Conservation (phyloP, 2,888 invertebrate species). For the Coelopa pilipes region DNA sequence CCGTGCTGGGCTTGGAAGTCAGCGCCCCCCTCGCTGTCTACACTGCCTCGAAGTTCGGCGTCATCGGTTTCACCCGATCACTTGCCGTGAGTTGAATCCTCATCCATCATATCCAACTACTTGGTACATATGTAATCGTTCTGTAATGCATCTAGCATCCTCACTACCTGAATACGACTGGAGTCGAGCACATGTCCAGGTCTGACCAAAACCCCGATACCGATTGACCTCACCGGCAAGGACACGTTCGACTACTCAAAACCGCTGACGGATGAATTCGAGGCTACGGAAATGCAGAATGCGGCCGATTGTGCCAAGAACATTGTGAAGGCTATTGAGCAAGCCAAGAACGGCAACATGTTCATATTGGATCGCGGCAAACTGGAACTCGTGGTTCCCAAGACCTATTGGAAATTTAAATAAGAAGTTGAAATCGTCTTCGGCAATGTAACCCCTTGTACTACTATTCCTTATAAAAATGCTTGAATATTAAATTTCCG, state of each 20-base stretch:
- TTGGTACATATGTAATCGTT: no score
- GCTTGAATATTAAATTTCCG: no score
- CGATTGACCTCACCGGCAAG: constrained; percentile 34
- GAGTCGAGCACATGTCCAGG: constrained; percentile 45
- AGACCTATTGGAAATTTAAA: constrained; percentile 21
- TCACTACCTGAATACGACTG: no score
- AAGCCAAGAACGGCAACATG: constrained; percentile 59
- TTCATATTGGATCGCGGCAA: constrained; percentile 60
- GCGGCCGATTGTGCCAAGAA: constrained; percentile 54
- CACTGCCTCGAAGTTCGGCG: constrained; percentile 58
- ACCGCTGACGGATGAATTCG: constrained; percentile 39
- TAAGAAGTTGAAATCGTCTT: no score
- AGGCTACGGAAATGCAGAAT: constrained; percentile 33
- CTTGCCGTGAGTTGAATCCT: constrained; percentile 50
- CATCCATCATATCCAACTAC: no score
- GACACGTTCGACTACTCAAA: constrained; percentile 42
- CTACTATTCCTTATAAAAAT: no score
- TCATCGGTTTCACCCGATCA: constrained; percentile 58
- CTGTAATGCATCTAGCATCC: no score
- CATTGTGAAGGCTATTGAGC: constrained; percentile 58
- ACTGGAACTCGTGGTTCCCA: constrained; percentile 45
- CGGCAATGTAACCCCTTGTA: no score
- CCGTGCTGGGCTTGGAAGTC: constrained; percentile 53
- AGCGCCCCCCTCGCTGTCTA: constrained; percentile 52
- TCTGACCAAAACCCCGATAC: constrained; percentile 41